phyloP scores from a whole-genome alignment of 2,888 invertebrate genomes.

The Lottia gigantea region DNA sequence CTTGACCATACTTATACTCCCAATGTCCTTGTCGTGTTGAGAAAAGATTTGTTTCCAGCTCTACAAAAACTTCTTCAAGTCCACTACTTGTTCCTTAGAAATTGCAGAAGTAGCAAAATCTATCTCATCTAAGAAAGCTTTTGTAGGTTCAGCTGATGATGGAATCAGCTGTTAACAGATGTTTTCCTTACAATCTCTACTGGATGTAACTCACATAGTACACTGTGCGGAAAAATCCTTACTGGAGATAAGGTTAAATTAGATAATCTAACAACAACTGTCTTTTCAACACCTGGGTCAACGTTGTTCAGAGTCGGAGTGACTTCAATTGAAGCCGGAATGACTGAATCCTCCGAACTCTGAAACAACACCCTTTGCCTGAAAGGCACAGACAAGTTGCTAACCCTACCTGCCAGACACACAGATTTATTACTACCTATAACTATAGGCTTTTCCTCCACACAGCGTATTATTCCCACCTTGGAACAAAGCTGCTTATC shows the following conservation, averaged over 20 bases:
- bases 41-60: too few relatives aligned
- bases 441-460: neutral
- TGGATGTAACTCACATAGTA: conserved; percentile 4
- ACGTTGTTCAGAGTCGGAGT: neutral
- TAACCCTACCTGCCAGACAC: neutral
- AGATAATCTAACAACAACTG: neutral
- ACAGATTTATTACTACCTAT: neutral
- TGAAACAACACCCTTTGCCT: neutral
- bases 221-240: neutral
- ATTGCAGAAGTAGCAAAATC: too few relatives aligned
- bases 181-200: too few relatives aligned
- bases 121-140: too few relatives aligned
- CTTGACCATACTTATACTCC: conserved; percentile 19
- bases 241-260: neutral
- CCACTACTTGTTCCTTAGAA: too few relatives aligned
- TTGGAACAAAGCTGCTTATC: neutral
- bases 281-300: neutral
- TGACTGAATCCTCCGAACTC: neutral
- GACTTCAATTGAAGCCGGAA: neutral
- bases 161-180: too few relatives aligned
- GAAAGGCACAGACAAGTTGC: neutral
- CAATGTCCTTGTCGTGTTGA: conserved; percentile 12
- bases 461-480: neutral
- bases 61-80: too few relatives aligned
- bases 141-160: too few relatives aligned